A percentile compares a stretch with the other conserved stretches of the same genome.
These are phyloP conservation scores for Epirrhoe tristata DNA, from an alignment of 2,888 invertebrate genomes.

Conservation along the genomic window DNA sequence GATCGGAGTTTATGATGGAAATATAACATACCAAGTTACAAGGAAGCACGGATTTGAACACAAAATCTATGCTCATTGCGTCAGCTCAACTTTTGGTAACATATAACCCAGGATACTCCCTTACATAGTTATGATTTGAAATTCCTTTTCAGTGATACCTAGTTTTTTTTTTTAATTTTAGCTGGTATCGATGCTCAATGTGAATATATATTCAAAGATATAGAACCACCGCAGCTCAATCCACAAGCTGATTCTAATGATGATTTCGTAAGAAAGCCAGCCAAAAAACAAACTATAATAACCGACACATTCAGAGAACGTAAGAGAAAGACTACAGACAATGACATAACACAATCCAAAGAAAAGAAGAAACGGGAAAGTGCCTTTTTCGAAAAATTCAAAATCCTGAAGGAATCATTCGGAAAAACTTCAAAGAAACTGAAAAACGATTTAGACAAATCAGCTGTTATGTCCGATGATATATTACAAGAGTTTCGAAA, in stretches of 20 bases:
- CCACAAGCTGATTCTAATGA: slow-evolving; percentile 6
- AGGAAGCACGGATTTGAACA: slow-evolving; percentile 70
- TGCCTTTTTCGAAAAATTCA: slow-evolving; percentile 63
- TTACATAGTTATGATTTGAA: too few species aligned
- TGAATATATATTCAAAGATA: slow-evolving; percentile 66
- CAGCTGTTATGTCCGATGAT: slow-evolving; percentile 46
- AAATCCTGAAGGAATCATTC: slow-evolving; percentile 64
- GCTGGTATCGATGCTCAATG: slow-evolving; percentile 82
- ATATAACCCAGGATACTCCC: too few species aligned
- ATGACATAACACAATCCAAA: slow-evolving; percentile 56
- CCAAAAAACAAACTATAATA: slow-evolving; percentile 54
- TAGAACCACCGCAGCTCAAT: slow-evolving; percentile 44
- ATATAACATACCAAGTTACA: slow-evolving; percentile 71
- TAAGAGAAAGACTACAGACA: slow-evolving; percentile 62
- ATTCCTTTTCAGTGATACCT: neutral
- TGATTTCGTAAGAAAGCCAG: slow-evolving; percentile 13
- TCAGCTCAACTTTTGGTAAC: slow-evolving; percentile 86
- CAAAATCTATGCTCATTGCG: slow-evolving; percentile 81
- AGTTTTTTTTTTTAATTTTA: slow-evolving; percentile 58
- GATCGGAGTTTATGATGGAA: slow-evolving; percentile 73
- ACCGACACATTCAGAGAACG: slow-evolving; percentile 63
- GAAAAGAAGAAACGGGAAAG: slow-evolving; percentile 73
- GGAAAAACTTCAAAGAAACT: slow-evolving; percentile 56
- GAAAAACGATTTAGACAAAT: slow-evolving; percentile 50
- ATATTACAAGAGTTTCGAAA: slow-evolving; percentile 45